Conservation (phyloP, 1,140 invertebrate species). For the Heliconius eleuchia region DNA sequence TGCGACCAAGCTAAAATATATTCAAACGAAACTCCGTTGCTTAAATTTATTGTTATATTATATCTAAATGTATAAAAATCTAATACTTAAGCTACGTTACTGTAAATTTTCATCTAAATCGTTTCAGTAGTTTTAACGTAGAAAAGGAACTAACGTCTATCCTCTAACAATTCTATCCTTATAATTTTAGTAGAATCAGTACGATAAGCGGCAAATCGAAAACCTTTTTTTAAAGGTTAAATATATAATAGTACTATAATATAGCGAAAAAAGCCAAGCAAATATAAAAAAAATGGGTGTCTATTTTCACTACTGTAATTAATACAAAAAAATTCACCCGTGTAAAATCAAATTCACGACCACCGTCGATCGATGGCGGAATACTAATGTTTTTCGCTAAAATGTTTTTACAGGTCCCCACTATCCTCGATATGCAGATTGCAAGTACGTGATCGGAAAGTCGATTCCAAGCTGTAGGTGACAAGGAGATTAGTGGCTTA, state of each 20-base stretch:
- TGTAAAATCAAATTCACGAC: background rate
- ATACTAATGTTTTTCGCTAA: conserved; percentile 43
- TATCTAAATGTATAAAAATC: no score
- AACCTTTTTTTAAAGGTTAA: background rate
- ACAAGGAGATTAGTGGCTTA: conserved; percentile 69
- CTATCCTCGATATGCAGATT: conserved; percentile 65
- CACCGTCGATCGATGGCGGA: background rate
- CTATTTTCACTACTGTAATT: background rate
- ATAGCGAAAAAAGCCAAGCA: no score
- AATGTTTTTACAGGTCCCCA: conserved; percentile 56
- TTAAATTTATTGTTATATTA: no score
- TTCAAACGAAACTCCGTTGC: no score
- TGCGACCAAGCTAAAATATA: no score
- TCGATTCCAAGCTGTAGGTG: conserved; percentile 57
- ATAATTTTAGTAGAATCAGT: no score
- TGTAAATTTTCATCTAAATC: no score
- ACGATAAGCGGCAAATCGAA: no score
- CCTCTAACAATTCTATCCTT: no score
- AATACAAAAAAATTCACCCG: background rate
- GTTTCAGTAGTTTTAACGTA: no score
- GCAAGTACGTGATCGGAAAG: conserved; percentile 69
- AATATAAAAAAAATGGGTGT: background rate
- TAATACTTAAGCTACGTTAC: no score
- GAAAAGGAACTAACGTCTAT: no score
- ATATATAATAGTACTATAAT: background rate